Evolutionary conservation across 2,797 vertebrate species (phyloP), one percentile per base, ranked within the genome.

Genomic region (Phrynocephalus vlangalii): DNA sequence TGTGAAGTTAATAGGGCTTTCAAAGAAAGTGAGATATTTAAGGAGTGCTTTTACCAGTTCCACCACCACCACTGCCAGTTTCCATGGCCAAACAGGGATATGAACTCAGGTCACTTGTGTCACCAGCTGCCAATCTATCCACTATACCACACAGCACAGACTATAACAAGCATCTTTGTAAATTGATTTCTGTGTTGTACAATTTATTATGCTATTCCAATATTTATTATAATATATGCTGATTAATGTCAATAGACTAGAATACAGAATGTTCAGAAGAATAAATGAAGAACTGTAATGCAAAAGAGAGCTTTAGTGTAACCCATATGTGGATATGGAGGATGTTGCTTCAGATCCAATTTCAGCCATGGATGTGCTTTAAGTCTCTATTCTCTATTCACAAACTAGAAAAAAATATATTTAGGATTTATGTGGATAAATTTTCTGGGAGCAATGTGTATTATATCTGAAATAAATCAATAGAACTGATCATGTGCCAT

Each of bases 341-440:
- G 30, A 60, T 3, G 1, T 73, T 84, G 22, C 60, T 84, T 84
- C 30, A 72, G 38, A 33, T 70, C 38, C 7, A 11, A 24, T 56
- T 83, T 72, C 50, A 60, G n/a, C 48, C 20, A 77, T 44, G 63
- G 63, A 38, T 68, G 77, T 87, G 48, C 26, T 77, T 87, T 82
- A 63, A 82, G 20, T 44, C 52, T 33, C 50, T 50, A 38, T 44
- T 81, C 18, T 38, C n/a, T 82, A 38, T 56, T 30, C 52, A 52
- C 56, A 79, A 84, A 73, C n/a, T 79, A 66, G n/a, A 38, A 52
- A 80, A 85, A 80, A 82, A 67, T 30, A 13, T 77, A n/a, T n/a
- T 71, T 84, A 66, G 28, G 33, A 66, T 48, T 84, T 33, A 20
- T 79, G 26, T 88, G 70, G 60, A 8, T 84, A 80, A 79, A 80